Base-by-base conservation (phyloP, 2,113 vertebrate genomes). In the Psittacus erithacus region DNA sequence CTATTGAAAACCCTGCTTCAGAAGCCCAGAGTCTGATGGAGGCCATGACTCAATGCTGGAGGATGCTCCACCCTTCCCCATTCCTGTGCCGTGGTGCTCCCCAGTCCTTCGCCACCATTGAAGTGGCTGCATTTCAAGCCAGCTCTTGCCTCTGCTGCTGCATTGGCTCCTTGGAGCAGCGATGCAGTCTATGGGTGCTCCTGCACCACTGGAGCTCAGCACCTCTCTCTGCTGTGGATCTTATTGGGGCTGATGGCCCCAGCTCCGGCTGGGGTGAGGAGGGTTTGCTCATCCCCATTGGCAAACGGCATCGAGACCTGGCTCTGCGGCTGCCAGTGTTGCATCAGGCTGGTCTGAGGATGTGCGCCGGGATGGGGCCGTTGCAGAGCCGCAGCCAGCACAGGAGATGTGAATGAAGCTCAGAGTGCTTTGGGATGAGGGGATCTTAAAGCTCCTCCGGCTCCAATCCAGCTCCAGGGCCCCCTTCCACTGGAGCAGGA, bases 61-160 rank as follows among this genome's bases (percentile, higher is more conserved):
- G 77, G 83, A 77, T 39, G 53, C 43, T 88, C 67, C 71, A 33
- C 73, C 67, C 67, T 28, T 14, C 15, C 28, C 57, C 0, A 10
- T 44, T 64, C 27, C 81, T 12, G 0, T 50, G 49, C 43, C 1
- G 1, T 0, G 7, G 24, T 16, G 22, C 39, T 52, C 6, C 0
- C 44, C 1, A 52, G 25, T 49, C 35, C 47, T 43, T 43, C 23
- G 2, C n/a, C 38, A 8, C 39, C 19, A 0, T 0, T 5, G 67
- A 29, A 27, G 43, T 12, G 1, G 3, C 23, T 6, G 27, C 2
- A 1, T 49, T 33, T 41, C 4, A 3, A 27, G 67, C 7, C 3
- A 2, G 57, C 22, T 64, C 64, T n/a, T 18, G 14, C 28, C 11
- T n/a, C 16, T 25, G 23, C 35, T 0, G 4, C 46, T 7, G 31